phyloP scores from a whole-genome alignment of 2,888 invertebrate genomes.

The Luperina testacea region DNA sequence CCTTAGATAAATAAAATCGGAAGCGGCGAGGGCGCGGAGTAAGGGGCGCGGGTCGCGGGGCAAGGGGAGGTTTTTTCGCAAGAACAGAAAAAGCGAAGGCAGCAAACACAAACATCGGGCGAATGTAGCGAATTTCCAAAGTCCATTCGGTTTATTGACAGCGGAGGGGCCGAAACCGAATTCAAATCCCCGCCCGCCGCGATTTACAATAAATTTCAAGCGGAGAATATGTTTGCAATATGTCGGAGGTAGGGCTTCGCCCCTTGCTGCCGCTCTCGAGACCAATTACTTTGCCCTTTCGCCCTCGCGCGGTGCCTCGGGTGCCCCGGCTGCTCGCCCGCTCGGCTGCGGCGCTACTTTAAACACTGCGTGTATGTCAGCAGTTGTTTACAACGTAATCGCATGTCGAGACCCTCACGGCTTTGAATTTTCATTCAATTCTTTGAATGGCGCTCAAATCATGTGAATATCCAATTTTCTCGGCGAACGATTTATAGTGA shows the following conservation, averaged over 20 bases:
- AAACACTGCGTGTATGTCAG: constrained; percentile 81
- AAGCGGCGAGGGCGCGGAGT: constrained; percentile 72
- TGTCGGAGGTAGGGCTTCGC: constrained; percentile 76
- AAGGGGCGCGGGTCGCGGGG: constrained; percentile 42
- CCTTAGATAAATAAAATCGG: constrained; percentile 89
- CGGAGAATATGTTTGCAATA: constrained; percentile 89
- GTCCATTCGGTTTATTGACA: constrained; percentile 89
- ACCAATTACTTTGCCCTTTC: constrained; percentile 79
- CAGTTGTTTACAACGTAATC: constrained; percentile 86
- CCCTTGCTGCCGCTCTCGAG: constrained; percentile 66
- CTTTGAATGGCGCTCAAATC: constrained; percentile 78
- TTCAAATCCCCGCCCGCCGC: constrained; percentile 85
- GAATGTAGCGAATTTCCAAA: constrained; percentile 89
- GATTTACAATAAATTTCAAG: constrained; percentile 89
- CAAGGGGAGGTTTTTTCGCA: constrained; percentile 75
- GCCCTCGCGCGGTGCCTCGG: constrained; percentile 58
- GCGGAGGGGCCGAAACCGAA: constrained; percentile 73
- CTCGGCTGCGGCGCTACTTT: constrained; percentile 71
- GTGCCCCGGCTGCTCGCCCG: constrained; percentile 14
- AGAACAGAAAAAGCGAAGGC: constrained; percentile 82
- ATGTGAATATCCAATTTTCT: constrained; percentile 71
- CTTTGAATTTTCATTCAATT: constrained; percentile 76
- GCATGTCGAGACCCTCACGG: constrained; percentile 67
- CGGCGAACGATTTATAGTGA: constrained; percentile 54
- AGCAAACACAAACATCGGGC: constrained; percentile 86